Evolutionary conservation across 2,888 invertebrate genomes (phyloP).

Genomic region (Iselma pallidipennis): DNA sequence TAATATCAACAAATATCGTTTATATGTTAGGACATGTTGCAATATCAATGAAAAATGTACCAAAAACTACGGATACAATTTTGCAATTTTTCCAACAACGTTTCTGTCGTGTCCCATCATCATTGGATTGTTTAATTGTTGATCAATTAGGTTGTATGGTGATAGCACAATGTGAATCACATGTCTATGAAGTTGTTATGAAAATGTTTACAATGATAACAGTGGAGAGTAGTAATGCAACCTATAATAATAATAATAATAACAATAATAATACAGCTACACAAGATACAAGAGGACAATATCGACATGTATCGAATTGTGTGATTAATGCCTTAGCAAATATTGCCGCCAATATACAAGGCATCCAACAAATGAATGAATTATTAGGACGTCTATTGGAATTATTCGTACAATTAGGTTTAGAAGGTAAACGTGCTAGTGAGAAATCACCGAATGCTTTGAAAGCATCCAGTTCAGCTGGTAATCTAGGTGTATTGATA

Average conservation of each 20-base stretch:
- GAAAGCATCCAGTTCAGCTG: constrained; percentile 93
- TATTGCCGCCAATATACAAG: constrained; percentile 92
- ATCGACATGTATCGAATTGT: constrained; percentile 85
- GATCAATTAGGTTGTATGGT: constrained; percentile 98
- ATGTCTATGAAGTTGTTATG: constrained; percentile 94
- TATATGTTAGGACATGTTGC: constrained; percentile 97
- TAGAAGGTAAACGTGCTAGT: constrained; percentile 94
- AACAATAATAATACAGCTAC: no score
- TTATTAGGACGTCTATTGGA: constrained; percentile 88
- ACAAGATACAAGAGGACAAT: no score
- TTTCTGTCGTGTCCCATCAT: constrained; percentile 90
- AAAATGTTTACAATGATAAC: constrained; percentile 96
- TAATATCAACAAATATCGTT: constrained; percentile 96
- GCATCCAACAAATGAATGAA: constrained; percentile 82
- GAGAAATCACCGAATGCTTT: constrained; percentile 77
- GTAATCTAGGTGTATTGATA: constrained; percentile 95
- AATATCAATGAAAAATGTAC: constrained; percentile 89
- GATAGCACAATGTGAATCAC: constrained; percentile 85
- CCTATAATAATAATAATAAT: constrained; percentile 66
- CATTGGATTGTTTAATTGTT: constrained; percentile 91
- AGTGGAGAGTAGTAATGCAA: constrained; percentile 84
- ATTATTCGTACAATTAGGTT: constrained; percentile 95
- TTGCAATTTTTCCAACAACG: constrained; percentile 96
- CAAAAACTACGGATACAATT: constrained; percentile 93
- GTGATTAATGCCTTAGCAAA: constrained; percentile 97